phyloP scores from a whole-genome alignment of 2,888 invertebrate species.

The Netelia fuscicornis region DNA sequence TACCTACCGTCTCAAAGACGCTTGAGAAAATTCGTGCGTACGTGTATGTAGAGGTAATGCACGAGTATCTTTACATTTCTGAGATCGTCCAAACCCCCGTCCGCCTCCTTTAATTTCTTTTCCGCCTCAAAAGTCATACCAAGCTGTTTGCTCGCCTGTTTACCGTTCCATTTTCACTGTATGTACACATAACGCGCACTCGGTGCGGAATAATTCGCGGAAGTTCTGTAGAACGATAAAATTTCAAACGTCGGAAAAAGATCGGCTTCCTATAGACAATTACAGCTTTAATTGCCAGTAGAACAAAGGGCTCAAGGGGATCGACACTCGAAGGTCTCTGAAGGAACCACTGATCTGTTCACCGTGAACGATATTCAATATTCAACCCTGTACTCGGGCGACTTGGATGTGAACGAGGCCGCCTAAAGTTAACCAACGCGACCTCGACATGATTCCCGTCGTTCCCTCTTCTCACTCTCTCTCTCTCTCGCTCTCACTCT shows the following conservation, averaged over 20 bases:
- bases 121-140: constrained; percentile 28
- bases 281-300: not conserved
- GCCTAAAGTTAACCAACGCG: constrained; percentile 30
- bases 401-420: not conserved
- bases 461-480: too few relatives aligned
- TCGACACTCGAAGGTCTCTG: not conserved
- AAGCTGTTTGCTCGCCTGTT: constrained; percentile 44
- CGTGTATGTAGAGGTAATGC: not conserved
- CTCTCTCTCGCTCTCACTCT: not conserved
- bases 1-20: constrained; percentile 25
- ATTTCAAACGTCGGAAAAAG: not conserved
- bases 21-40: constrained; percentile 14
- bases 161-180: constrained; percentile 24
- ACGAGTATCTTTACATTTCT: constrained; percentile 49
- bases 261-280: not conserved
- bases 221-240: not conserved
- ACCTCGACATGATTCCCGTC: not conserved
- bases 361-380: constrained; percentile 35
- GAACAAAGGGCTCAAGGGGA: constrained; percentile 17
- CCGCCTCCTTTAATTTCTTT: not conserved
- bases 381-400: constrained; percentile 33
- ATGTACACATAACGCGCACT: not conserved
- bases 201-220: not conserved
- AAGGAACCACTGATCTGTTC: constrained; percentile 8
- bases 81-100: constrained; percentile 32